Conservation (phyloP, 2,888 invertebrate genomes). For the Drosophila yooni region DNA sequence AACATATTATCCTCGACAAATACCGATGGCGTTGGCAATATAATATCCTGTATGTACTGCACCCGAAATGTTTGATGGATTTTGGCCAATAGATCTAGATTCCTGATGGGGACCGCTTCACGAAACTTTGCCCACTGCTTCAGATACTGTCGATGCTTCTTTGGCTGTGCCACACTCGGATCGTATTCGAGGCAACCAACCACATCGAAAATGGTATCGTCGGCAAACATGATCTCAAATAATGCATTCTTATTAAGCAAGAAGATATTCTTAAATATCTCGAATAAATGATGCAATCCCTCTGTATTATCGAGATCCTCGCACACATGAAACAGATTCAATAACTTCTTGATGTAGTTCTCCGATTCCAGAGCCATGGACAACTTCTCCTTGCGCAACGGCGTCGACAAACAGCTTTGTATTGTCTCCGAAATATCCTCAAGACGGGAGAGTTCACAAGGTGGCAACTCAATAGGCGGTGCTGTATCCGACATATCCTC, state of each 20-base stretch:
- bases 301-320: conserved; percentile 98
- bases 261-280: conserved; percentile 99
- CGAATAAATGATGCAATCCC: conserved; percentile 97
- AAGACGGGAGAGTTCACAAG: conserved; percentile 96
- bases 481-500: conserved; percentile 98
- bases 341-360: conserved; percentile 96
- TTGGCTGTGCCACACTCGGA: conserved; percentile 93
- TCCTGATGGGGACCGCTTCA: conserved; percentile 97
- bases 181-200: conserved; percentile 99
- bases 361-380: conserved; percentile 97
- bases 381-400: conserved; percentile 96
- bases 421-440: conserved; percentile 98
- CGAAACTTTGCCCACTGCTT: conserved; percentile 95
- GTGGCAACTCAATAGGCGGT: conserved; percentile 96
- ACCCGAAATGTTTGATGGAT: conserved; percentile 99
- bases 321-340: conserved; percentile 98
- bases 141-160: conserved; percentile 98
- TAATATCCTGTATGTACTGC: conserved; percentile 99
- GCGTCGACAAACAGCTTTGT: conserved; percentile 94
- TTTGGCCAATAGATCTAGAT: conserved; percentile 97
- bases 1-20: conserved; percentile 99
- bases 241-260: conserved; percentile 98
- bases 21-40: conserved; percentile 98
- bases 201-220: conserved; percentile 98
- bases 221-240: conserved; percentile 98